These are phyloP conservation scores for Microtus ochrogaster DNA, from an alignment of 2,113 vertebrate genomes.

Conservation along the genomic window DNA sequence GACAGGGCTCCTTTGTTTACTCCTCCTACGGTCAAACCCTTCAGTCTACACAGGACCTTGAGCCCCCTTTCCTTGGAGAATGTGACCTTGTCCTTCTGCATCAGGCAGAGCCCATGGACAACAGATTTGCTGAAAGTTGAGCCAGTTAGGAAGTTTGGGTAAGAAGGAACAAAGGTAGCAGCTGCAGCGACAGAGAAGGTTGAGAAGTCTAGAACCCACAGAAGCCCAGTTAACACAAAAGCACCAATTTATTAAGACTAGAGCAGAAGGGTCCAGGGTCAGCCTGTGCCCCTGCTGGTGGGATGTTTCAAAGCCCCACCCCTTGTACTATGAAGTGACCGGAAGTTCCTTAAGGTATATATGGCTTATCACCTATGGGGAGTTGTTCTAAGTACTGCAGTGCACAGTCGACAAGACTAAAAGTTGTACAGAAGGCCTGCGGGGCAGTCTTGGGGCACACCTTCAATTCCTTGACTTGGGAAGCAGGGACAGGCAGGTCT, in stretches of 20 bases:
- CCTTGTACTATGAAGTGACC: neutral
- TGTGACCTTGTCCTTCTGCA: neutral
- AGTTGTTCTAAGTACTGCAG: neutral
- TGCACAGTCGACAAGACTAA: neutral
- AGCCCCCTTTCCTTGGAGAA: neutral
- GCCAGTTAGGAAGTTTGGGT: neutral
- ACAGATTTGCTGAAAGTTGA: neutral
- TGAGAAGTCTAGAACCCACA: neutral
- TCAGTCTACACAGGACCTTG: neutral
- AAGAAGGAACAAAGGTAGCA: neutral
- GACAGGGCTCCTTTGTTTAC: neutral
- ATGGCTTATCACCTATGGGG: neutral
- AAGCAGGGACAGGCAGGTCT: too few species aligned
- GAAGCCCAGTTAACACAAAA: neutral
- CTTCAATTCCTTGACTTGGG: too few species aligned
- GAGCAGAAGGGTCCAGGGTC: neutral
- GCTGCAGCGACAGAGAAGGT: neutral
- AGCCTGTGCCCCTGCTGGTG: neutral
- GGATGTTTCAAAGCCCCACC: neutral
- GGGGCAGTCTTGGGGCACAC: too few species aligned
- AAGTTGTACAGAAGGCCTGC: neutral
- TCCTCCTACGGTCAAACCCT: neutral
- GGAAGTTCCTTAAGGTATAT: neutral
- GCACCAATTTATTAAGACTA: neutral
- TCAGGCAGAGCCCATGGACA: neutral